Evolutionary conservation across 2,888 invertebrate genomes (phyloP).

Genomic region (Tetranychus piercei): DNA sequence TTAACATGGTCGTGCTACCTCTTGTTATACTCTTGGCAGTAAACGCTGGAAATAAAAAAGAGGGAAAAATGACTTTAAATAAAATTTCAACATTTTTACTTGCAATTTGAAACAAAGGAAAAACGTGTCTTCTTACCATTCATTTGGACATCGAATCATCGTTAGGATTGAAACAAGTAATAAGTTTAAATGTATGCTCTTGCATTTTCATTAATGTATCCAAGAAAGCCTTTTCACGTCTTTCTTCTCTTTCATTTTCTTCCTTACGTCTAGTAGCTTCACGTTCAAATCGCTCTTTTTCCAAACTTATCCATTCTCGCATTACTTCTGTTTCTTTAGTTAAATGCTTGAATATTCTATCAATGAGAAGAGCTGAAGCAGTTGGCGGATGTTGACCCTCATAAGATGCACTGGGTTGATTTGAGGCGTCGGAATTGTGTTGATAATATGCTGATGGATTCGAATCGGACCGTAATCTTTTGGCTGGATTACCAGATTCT

Average conservation of each 20-base stretch:
- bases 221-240: constrained; percentile 20
- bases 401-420: not conserved
- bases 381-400: constrained; percentile 10
- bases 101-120: too few relatives aligned
- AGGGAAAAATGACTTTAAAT: too few relatives aligned
- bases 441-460: constrained; percentile 7
- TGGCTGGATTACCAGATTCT: not conserved
- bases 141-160: too few relatives aligned
- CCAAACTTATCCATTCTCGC: constrained; percentile 23
- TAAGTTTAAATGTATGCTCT: constrained; percentile 20
- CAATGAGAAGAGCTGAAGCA: constrained; percentile 22
- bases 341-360: constrained; percentile 23
- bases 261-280: constrained; percentile 19
- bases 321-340: constrained; percentile 23
- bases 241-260: constrained; percentile 22
- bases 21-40: too few relatives aligned
- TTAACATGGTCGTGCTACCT: too few relatives aligned
- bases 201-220: constrained; percentile 21
- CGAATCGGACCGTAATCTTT: constrained; percentile 1
- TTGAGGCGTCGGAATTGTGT: not conserved
- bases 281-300: constrained; percentile 19
- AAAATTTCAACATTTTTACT: too few relatives aligned
- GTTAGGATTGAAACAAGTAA: too few relatives aligned
- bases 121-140: too few relatives aligned
- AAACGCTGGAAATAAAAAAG: too few relatives aligned